A percentile compares a stretch with the other conserved stretches of the same genome.
These are phyloP conservation scores for Vultur gryphus DNA, from an alignment of 2,797 vertebrate species.

Conservation along the genomic window DNA sequence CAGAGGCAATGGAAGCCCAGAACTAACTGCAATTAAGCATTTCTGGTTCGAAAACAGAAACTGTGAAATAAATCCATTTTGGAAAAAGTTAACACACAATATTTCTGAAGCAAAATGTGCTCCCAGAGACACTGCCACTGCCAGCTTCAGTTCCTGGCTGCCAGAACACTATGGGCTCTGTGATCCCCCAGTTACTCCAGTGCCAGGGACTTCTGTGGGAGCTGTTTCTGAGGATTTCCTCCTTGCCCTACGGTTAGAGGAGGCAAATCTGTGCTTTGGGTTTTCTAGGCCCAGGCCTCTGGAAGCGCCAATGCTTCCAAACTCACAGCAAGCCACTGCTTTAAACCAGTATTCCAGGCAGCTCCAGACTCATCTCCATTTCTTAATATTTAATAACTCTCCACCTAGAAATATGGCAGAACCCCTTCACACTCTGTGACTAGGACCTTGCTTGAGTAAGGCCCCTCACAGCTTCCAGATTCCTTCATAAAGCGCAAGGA, in stretches of 20 bases:
- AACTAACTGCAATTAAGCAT: neutral
- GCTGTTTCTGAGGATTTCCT: neutral
- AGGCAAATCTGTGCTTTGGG: neutral
- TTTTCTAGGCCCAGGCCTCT: neutral
- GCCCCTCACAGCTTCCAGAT: neutral
- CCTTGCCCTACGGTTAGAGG: neutral
- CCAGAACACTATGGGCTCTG: neutral
- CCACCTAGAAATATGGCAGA: neutral
- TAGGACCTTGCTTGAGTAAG: neutral
- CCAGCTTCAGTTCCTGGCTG: neutral
- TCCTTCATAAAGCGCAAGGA: neutral
- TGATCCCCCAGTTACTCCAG: neutral
- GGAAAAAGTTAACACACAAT: neutral
- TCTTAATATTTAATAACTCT: neutral
- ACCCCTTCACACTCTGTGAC: neutral
- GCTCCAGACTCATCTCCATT: neutral
- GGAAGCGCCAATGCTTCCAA: neutral
- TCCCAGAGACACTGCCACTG: neutral
- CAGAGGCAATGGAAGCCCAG: neutral
- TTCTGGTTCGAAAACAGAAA: neutral
- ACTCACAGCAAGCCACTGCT: neutral
- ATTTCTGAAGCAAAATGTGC: neutral
- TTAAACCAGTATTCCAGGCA: neutral
- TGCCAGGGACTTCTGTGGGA: neutral
- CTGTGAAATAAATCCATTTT: neutral